Conservation (phyloP, 2,888 invertebrate species). For the Podabrus alpinus region DNA sequence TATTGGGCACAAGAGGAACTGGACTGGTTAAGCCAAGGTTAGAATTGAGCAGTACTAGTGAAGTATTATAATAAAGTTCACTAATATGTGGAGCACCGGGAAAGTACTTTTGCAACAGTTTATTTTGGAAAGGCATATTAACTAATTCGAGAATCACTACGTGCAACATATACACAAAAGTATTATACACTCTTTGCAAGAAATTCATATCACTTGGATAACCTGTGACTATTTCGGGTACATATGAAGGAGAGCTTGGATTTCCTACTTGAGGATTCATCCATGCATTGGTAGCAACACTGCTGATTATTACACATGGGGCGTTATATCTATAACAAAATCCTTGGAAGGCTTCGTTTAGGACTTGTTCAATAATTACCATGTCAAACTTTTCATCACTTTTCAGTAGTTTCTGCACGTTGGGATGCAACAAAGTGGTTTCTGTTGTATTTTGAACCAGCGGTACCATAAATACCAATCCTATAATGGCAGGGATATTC, state of each 20-base stretch:
- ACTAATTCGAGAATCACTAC: constrained; percentile 10
- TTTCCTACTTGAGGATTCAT: constrained; percentile 40
- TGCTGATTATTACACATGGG: constrained; percentile 36
- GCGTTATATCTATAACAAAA: constrained; percentile 38
- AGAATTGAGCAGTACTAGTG: constrained; percentile 40
- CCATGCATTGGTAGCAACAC: constrained; percentile 33
- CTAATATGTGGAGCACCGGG: constrained; percentile 25
- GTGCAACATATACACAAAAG: constrained; percentile 10
- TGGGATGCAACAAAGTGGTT: background rate
- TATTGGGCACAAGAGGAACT: constrained; percentile 58
- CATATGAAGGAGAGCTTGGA: constrained; percentile 37
- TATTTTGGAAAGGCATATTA: constrained; percentile 22
- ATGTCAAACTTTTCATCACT: constrained; percentile 41
- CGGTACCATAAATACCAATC: background rate
- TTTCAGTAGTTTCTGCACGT: background rate
- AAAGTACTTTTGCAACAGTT: constrained; percentile 27
- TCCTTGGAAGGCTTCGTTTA: constrained; percentile 40
- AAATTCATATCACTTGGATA: constrained; percentile 37
- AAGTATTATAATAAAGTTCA: constrained; percentile 29
- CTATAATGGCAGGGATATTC: background rate
- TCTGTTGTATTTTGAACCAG: background rate
- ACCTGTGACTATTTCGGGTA: constrained; percentile 29
- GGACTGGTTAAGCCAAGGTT: constrained; percentile 59
- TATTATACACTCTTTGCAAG: constrained; percentile 34
- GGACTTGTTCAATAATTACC: constrained; percentile 43